These are phyloP conservation scores for Anthopleura xanthogrammica DNA, from an alignment of 92 coral and sea anemone species.

Conservation along the genomic window DNA sequence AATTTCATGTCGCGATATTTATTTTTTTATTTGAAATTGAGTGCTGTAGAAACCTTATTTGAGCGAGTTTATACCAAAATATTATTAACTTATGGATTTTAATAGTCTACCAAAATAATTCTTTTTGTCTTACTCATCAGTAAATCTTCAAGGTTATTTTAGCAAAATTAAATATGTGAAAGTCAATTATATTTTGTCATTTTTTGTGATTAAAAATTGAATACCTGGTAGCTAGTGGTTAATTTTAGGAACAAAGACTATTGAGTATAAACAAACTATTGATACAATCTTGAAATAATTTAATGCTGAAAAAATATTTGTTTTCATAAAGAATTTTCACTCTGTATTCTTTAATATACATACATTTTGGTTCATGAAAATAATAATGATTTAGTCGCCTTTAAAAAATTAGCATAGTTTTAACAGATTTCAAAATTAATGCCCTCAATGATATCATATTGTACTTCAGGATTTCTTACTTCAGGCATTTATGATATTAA, in stretches of 20 bases:
- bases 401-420: background rate
- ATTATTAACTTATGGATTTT: background rate
- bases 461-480: no score
- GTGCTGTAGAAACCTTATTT: background rate
- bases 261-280: background rate
- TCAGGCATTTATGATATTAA: background rate
- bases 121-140: background rate
- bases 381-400: background rate
- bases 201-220: background rate
- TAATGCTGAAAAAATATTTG: background rate
- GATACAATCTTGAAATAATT: background rate
- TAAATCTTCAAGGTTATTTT: background rate
- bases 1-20: background rate
- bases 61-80: background rate
- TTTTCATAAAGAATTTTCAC: background rate
- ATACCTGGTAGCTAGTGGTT: background rate
- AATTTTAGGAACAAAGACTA: background rate
- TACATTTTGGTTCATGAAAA: background rate
- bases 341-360: background rate
- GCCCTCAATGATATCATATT: no score
- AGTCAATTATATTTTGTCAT: background rate
- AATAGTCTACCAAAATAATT: background rate
- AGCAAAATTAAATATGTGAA: background rate
- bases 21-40: background rate
- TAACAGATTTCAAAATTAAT: background rate